phyloP scores from a whole-genome alignment of 2,797 vertebrate genomes.

The Squalus acanthias region DNA sequence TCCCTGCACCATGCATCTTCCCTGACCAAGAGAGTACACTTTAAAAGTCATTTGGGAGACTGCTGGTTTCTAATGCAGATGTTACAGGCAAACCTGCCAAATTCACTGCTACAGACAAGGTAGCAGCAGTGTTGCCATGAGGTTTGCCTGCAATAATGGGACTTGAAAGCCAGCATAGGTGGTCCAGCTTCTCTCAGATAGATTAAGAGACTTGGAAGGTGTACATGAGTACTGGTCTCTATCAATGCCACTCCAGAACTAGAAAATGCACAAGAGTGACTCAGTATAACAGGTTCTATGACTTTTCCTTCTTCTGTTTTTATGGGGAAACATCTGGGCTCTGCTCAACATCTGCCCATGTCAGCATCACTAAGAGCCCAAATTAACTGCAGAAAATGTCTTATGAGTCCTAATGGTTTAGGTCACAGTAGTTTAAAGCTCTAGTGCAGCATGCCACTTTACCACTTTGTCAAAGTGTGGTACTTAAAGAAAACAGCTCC shows the following conservation, averaged over 20 bases:
- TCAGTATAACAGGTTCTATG: not conserved
- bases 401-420: not conserved
- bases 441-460: too few species aligned
- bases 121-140: not conserved
- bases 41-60: not conserved
- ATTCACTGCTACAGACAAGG: not conserved
- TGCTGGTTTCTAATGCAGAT: not conserved
- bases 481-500: not conserved
- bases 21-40: not conserved
- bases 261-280: not conserved
- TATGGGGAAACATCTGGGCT: not conserved
- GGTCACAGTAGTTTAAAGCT: not conserved
- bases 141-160: not conserved
- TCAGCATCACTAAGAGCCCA: not conserved
- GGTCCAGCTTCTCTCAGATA: not conserved
- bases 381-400: not conserved
- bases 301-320: not conserved
- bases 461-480: not conserved
- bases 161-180: not conserved
- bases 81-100: not conserved
- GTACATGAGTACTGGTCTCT: not conserved
- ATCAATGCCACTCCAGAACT: not conserved
- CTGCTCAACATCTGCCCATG: not conserved
- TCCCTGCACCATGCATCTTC: not conserved
- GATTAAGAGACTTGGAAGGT: not conserved